Conservation (phyloP, 2,797 vertebrate species). For the Eidolon dupreanum region DNA sequence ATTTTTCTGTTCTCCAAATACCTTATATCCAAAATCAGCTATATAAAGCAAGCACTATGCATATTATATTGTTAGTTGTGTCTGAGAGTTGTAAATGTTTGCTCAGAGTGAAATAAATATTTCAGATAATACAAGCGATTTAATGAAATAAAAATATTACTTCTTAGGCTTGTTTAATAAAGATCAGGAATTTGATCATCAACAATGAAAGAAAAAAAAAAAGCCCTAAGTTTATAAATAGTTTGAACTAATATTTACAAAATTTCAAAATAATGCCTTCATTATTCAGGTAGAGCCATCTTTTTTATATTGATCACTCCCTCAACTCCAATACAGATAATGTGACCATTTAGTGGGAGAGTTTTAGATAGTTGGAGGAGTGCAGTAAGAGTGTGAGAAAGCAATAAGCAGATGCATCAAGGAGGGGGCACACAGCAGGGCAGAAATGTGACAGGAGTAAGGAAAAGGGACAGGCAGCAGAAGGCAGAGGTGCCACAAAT, state of each 20-base stretch:
- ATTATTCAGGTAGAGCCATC: not conserved
- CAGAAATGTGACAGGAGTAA: not conserved
- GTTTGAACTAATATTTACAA: not conserved
- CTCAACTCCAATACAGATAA: not conserved
- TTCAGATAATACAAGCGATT: not conserved
- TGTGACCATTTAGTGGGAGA: not conserved
- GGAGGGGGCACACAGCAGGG: not conserved
- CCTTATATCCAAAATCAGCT: not conserved
- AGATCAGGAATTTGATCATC: not conserved
- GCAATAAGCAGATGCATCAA: conserved; percentile 13
- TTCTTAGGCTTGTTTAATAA: conserved; percentile 1
- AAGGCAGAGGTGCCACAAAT: not conserved
- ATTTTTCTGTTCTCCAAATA: conserved; percentile 39
- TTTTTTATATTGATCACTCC: not conserved
- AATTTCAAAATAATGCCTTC: not conserved
- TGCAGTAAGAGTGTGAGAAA: not conserved
- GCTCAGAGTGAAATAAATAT: not conserved
- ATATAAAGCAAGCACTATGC: not conserved
- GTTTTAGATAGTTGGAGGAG: not conserved
- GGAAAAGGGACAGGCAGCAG: not conserved
- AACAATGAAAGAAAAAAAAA: conserved; percentile 27
- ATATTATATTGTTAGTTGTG: not conserved
- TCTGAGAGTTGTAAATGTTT: not conserved
- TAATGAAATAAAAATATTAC: conserved; percentile 1
- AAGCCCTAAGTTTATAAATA: not conserved